Evolutionary conservation across 2,888 invertebrate species (phyloP).

Genomic region (Allacma fusca): DNA sequence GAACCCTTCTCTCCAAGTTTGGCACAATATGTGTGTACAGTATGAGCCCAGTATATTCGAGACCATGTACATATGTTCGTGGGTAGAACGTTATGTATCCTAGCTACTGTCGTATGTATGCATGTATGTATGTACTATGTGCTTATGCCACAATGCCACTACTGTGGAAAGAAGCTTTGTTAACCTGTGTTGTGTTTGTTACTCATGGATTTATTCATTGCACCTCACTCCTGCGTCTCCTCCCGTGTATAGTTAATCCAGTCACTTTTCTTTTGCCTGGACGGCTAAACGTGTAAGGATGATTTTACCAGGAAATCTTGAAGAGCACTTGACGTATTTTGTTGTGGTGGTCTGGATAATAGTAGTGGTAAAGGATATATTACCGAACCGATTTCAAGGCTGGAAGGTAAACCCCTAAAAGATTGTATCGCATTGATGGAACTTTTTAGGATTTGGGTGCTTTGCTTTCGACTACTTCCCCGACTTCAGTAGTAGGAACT

Average conservation of each 20-base stretch:
- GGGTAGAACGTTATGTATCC: no score
- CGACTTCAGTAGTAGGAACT: background rate
- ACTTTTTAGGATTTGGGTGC: background rate
- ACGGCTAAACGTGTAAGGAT: background rate
- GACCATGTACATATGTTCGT: no score
- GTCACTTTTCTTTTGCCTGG: background rate
- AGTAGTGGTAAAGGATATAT: slow-evolving; percentile 4
- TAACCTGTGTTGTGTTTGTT: background rate
- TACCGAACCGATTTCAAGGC: slow-evolving; percentile 4
- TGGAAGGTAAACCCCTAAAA: slow-evolving; percentile 16
- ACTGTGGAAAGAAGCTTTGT: background rate
- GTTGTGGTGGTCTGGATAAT: background rate
- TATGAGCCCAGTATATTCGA: no score
- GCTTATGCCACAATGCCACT: no score
- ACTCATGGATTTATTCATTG: slow-evolving; percentile 41
- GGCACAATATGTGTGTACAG: no score
- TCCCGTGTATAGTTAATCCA: background rate
- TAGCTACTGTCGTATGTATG: background rate
- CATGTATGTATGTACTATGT: background rate
- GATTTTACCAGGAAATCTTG: background rate
- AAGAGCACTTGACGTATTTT: background rate
- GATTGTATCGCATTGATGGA: slow-evolving; percentile 12
- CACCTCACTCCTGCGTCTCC: background rate
- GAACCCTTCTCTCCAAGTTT: no score
- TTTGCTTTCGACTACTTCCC: background rate